Evolutionary conservation across 2,797 vertebrate genomes (phyloP).

Genomic region (Eleutherodactylus coqui): DNA sequence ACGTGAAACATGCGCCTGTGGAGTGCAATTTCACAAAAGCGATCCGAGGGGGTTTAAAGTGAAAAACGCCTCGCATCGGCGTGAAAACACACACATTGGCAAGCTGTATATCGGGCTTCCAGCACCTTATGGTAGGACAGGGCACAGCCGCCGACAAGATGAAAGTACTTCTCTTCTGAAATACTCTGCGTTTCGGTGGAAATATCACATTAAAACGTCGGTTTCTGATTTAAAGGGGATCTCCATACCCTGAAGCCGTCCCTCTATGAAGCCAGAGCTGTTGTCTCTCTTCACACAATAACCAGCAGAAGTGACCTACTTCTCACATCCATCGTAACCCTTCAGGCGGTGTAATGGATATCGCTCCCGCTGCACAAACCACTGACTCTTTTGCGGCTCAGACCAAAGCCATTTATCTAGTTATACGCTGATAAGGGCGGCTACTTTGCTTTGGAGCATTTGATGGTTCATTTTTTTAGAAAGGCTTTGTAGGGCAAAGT

Average conservation of each 20-base stretch:
- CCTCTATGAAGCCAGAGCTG: neutral
- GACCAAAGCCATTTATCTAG: neutral
- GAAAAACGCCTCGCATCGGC: too few relatives aligned
- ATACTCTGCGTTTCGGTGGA: neutral
- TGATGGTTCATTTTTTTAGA: neutral
- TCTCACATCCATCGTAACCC: conserved; percentile 2
- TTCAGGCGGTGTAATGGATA: conserved; percentile 10
- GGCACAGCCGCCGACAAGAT: neutral
- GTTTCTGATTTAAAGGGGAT: neutral
- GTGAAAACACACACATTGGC: too few relatives aligned
- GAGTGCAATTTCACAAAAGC: too few relatives aligned
- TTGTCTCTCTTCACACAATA: neutral
- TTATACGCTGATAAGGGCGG: neutral
- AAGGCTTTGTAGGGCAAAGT: neutral
- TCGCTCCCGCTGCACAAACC: neutral
- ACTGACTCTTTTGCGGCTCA: neutral
- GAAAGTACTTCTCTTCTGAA: neutral
- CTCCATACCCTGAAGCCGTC: neutral
- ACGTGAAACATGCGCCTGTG: too few relatives aligned
- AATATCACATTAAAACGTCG: neutral
- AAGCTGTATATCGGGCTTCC: too few relatives aligned
- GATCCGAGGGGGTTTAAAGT: too few relatives aligned
- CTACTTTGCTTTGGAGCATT: neutral
- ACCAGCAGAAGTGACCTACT: conserved; percentile 20
- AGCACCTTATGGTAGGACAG: neutral